phyloP scores from a whole-genome alignment of 1,140 invertebrate genomes.

The Calosoma granatense region DNA sequence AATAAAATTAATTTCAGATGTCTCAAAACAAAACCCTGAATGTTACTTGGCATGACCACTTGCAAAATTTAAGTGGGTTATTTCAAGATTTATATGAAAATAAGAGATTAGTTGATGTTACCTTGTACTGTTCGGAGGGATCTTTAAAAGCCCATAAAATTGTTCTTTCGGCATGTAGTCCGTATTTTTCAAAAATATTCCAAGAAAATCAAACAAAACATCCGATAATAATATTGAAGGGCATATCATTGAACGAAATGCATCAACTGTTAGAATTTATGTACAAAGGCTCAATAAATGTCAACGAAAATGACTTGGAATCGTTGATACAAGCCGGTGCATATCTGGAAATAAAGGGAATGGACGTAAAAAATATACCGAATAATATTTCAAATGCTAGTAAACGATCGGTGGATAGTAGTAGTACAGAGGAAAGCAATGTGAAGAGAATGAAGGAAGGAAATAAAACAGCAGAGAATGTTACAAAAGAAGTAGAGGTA shows the following conservation, averaged over 20 bases:
- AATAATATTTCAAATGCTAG: constrained; percentile 39
- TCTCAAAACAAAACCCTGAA: neutral
- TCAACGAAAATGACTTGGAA: constrained; percentile 52
- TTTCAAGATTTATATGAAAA: constrained; percentile 57
- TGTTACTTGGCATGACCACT: neutral
- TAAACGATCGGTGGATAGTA: constrained; percentile 21
- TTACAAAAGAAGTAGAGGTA: constrained; percentile 16
- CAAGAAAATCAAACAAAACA: constrained; percentile 62
- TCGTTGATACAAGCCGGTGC: constrained; percentile 56
- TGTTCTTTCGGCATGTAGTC: constrained; percentile 60
- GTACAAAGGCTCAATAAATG: constrained; percentile 60
- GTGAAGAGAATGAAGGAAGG: constrained; percentile 36
- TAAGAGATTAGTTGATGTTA: constrained; percentile 53
- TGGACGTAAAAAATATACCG: constrained; percentile 26
- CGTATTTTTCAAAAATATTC: constrained; percentile 55
- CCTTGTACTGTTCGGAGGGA: constrained; percentile 47
- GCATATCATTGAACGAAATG: constrained; percentile 55
- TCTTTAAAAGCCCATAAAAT: constrained; percentile 55
- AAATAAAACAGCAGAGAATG: constrained; percentile 26
- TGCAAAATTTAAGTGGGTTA: constrained; percentile 37
- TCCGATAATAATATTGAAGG: constrained; percentile 59
- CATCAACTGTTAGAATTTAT: constrained; percentile 61
- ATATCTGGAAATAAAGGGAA: constrained; percentile 50
- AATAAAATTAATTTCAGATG: neutral
- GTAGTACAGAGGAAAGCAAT: constrained; percentile 23